phyloP scores from a whole-genome alignment of 1,140 invertebrate genomes.

The Hermatobates lingyangjiaoensis region DNA sequence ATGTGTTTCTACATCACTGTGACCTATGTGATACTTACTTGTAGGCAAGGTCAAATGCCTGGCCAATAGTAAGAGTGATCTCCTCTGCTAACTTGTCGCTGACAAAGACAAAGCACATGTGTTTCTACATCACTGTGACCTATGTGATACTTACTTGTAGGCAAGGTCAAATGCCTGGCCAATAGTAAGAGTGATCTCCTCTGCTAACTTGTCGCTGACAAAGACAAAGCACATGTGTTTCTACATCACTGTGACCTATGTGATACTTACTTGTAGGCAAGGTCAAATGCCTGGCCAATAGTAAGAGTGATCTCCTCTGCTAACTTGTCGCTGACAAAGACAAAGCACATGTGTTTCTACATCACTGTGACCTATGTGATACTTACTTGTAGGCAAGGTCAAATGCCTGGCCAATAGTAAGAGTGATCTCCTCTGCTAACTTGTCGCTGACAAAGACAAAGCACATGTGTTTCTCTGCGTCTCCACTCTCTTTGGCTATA shows the following conservation, averaged over 20 bases:
- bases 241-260: too few species aligned
- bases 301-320: slow-evolving; percentile 92
- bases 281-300: slow-evolving; percentile 91
- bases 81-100: slow-evolving; percentile 91
- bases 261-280: slow-evolving; percentile 72
- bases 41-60: slow-evolving; percentile 95
- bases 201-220: slow-evolving; percentile 85
- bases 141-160: slow-evolving; percentile 59
- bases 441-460: slow-evolving; percentile 95
- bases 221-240: slow-evolving; percentile 91
- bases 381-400: slow-evolving; percentile 76
- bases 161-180: slow-evolving; percentile 94
- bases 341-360: slow-evolving; percentile 86
- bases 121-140: too few species aligned
- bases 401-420: slow-evolving; percentile 93
- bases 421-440: slow-evolving; percentile 84
- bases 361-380: too few species aligned
- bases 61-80: slow-evolving; percentile 89
- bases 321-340: slow-evolving; percentile 89
- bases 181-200: slow-evolving; percentile 90
- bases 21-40: too few species aligned
- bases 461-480: slow-evolving; percentile 68
- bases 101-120: slow-evolving; percentile 91
- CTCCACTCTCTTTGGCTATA: slow-evolving; percentile 74
- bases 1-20: slow-evolving; percentile 79